Percentiles rank a stretch among this genome's conserved stretches.
Conservation (phyloP, 2,113 vertebrate species). For the Channa argus region DNA sequence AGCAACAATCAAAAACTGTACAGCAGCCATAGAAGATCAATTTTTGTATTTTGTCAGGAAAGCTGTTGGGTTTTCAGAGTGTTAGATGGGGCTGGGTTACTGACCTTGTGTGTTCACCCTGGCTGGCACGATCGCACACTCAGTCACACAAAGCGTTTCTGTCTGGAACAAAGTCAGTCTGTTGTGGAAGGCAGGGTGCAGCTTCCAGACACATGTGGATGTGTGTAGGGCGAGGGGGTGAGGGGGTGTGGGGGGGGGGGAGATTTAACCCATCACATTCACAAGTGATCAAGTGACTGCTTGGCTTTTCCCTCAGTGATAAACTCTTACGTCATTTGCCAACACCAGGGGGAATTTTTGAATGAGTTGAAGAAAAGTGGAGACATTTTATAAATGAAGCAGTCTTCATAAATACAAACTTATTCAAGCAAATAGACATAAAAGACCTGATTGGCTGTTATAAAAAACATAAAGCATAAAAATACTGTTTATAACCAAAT, state of each 20-base stretch:
- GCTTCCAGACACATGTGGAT: conserved; percentile 46
- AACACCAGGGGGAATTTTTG: neutral
- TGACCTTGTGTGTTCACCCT: conserved; percentile 74
- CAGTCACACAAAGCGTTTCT: conserved; percentile 75
- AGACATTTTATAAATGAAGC: neutral
- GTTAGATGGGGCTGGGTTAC: conserved; percentile 30
- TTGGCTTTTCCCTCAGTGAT: conserved; percentile 38
- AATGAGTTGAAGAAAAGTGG: neutral
- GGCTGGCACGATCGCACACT: conserved; percentile 77
- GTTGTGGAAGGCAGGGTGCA: conserved; percentile 58
- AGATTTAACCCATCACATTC: conserved; percentile 57
- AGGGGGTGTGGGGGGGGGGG: conserved; percentile 12
- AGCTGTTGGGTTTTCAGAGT: conserved; percentile 47
- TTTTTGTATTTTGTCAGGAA: conserved; percentile 12
- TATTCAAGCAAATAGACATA: too few relatives aligned
- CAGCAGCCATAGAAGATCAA: neutral
- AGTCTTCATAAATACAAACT: conserved; percentile 4
- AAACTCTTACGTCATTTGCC: conserved; percentile 25
- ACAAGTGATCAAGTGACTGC: conserved; percentile 10
- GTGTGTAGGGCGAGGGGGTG: too few relatives aligned
- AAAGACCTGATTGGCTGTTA: too few relatives aligned
- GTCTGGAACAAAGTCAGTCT: conserved; percentile 73
- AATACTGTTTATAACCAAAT: too few relatives aligned
- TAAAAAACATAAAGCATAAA: too few relatives aligned
- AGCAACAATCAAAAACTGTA: neutral